Percentiles rank a stretch among this genome's conserved stretches.
Evolutionary conservation across 2,113 vertebrate genomes (phyloP).

Genomic region (Mystacornis crossleyi): DNA sequence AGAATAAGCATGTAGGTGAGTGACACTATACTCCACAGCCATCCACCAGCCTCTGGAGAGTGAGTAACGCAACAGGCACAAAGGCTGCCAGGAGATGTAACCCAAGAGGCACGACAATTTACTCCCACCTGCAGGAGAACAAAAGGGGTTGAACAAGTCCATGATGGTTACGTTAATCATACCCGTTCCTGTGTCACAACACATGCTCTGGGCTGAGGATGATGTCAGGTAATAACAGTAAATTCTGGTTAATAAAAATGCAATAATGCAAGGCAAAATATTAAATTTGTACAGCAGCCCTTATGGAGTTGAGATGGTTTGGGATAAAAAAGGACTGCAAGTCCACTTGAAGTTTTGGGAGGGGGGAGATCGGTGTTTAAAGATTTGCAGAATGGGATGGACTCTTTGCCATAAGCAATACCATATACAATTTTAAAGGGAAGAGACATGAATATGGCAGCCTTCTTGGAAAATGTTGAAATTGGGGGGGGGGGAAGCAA

Average conservation of each 20-base stretch:
- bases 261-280: not conserved
- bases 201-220: not conserved
- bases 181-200: not conserved
- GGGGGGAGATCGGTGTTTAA: not conserved
- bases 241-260: not conserved
- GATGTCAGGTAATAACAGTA: not conserved
- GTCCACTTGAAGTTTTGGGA: not conserved
- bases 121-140: not conserved
- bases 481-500: rapidly evolving
- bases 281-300: not conserved
- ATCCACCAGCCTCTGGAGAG: not conserved
- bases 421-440: not conserved
- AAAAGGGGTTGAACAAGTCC: not conserved
- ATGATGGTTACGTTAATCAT: not conserved
- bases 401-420: not conserved
- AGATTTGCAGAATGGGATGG: not conserved
- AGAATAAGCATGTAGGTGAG: rapidly evolving
- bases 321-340: not conserved
- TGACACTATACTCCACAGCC: not conserved
- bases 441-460: not conserved
- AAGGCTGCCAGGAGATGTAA: not conserved
- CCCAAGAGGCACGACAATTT: not conserved
- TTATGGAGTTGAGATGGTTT: not conserved
- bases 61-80: rapidly evolving
- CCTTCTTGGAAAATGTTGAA: not conserved